Base-by-base conservation (phyloP, 2,888 invertebrate genomes). In the Apotomis turbidana region DNA sequence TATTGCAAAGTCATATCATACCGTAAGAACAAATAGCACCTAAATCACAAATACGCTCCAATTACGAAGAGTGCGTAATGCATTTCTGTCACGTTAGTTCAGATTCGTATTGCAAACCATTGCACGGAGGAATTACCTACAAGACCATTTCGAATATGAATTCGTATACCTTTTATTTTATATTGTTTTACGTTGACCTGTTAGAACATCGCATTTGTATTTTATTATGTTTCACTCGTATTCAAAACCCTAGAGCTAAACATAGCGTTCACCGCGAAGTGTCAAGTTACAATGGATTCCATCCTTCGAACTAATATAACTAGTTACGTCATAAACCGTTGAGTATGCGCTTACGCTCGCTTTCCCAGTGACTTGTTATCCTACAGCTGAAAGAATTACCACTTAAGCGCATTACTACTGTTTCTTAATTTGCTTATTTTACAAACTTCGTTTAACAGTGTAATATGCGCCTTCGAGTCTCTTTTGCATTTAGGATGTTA, bases 331-430 rank as follows among this genome's bases (percentile, higher is more conserved):
- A 61, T 68, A 58, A 71, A 62, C 57, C 58, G 51, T 71, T 46
- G 13, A 71, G 51, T 66, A 71, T 69, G 57, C 58, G 66, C 73
- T 76, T 71, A 74, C 49, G 59, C 61, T 57, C 68, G 74, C 70
- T 74, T 62, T 46, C 51, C 27, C 49, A 59, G 55, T 55, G 8
- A 13, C 57, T 44, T 70, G 71, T 73, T 71, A 73, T 76, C 71
- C 70, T 61, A 57, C 27, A 46, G 55, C 58, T 71, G 71, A 76
- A 74, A 75, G 67, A 71, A 71, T 76, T 75, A 75, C 70, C 54
- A 46, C 13, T 63, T 58, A 74, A 76, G 69, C 73, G 74, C 71
- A 71, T 76, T 75, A 70, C 15, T 38, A 36, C 12, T 49, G 3
- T 6, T 71, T 68, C 67, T 62, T 74, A 71, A 76, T 71, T 36